Evolutionary conservation across 2,888 invertebrate genomes (phyloP), one percentile per base, ranked within the genome.

Genomic region (Cataglyphis rosenhaueri): DNA sequence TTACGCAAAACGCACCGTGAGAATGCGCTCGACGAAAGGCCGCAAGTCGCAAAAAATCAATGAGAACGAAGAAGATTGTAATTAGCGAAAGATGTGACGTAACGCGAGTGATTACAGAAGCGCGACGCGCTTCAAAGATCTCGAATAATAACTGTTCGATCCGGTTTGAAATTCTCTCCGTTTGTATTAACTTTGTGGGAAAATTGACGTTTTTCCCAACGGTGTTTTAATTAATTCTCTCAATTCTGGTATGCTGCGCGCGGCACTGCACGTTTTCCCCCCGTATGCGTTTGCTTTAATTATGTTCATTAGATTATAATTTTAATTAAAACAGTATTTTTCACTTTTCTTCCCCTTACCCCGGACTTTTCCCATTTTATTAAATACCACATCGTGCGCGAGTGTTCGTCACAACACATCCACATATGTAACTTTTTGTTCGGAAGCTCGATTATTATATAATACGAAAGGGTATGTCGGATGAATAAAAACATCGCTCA

Each of bases 301-400:
- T 74, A 74, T 74, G 74, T 74, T 74, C 74, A 76, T 76, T 76
- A 66, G 66, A 55, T 55, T 66, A 65, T 66, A 76, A 76, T 66
- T 76, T 76, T 55, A 66, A 66, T 55, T 76, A 76, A 76, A 65
- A 55, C 52, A 76, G 52, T 41, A 65, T 75, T 76, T 76, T 76
- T 48, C 18, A 48, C n/a, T 66, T 76, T 18, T 44, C n/a, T 61
- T 74, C 6, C 44, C 64, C 38, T 61, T 52, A 6, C 6, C 48
- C 48, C 8, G 48, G 18, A 48, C 48, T 48, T 48, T 41, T 44
- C 55, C 38, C 9, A 38, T 76, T 76, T 76, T 66, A 76, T 76
- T 55, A 76, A 76, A 76, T 66, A 76, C 55, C 52, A 38, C 55
- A 38, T 66, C 74, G 32, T 64, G 64, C 62, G 48, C 62, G 48